Percentiles rank a stretch among this genome's conserved stretches.
Conservation (phyloP, 1,140 invertebrate species). For the Tetramorium simillimum region DNA sequence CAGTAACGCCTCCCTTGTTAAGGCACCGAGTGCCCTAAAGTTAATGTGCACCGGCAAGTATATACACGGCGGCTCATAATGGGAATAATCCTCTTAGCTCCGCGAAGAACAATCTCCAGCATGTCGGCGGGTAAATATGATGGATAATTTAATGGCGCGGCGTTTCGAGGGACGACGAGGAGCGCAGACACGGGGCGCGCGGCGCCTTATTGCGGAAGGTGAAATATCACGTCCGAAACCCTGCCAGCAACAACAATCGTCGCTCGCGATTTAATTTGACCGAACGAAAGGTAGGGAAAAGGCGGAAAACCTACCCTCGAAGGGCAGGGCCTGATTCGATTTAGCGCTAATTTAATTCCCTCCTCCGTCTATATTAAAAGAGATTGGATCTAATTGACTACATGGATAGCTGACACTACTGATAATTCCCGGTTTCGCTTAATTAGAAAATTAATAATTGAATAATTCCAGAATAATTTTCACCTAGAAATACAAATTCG, state of each 20-base stretch:
- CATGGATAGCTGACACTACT: conserved; percentile 34
- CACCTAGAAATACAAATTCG: no score
- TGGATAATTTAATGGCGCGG: conserved; percentile 53
- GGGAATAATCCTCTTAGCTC: conserved; percentile 50
- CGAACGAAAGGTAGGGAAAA: conserved; percentile 12
- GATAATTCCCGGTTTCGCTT: conserved; percentile 4
- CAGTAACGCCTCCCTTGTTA: conserved; percentile 59
- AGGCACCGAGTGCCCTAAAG: conserved; percentile 49
- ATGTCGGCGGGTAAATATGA: conserved; percentile 51
- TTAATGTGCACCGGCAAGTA: conserved; percentile 48
- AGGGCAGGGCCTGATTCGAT: background rate
- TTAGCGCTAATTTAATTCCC: conserved; percentile 44
- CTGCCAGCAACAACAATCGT: conserved; percentile 38
- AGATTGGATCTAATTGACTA: conserved; percentile 42
- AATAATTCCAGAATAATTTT: background rate
- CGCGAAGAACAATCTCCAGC: conserved; percentile 36
- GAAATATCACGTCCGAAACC: conserved; percentile 38
- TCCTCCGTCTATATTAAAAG: conserved; percentile 43
- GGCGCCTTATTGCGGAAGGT: background rate
- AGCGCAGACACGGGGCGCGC: background rate
- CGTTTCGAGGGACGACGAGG: conserved; percentile 9
- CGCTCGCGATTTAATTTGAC: conserved; percentile 31
- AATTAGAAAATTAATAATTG: conserved; percentile 32
- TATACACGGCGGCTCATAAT: conserved; percentile 35
- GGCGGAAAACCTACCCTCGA: background rate